Base-by-base conservation (phyloP, 2,797 vertebrate species). In the Darevskia mixta region DNA sequence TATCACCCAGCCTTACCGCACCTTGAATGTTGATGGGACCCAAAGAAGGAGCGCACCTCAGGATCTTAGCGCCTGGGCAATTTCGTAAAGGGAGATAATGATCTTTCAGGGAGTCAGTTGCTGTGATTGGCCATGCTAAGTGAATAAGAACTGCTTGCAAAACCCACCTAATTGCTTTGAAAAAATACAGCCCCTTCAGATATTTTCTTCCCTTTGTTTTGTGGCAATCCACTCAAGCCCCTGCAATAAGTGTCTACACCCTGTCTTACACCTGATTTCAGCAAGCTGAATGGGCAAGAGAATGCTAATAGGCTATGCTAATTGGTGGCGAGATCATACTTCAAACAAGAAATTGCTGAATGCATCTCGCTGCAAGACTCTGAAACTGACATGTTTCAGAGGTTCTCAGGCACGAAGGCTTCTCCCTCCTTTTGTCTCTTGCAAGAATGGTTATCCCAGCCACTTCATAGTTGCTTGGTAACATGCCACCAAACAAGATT, bases 381-480 rank as follows among this genome's bases (percentile, higher is more conserved):
- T 86, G 88, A 81, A 85, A 84, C 86, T 87, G 90, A 94, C 90
- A 88, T 17, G 0, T 81, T 88, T 89, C 90, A 94, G 94, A 86
- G 79, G 87, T 88, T 86, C 45, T 89, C 92, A 88, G 82, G 87
- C 2, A 1, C 85, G 81, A 77, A 43, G 69, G 82, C 78, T 88
- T 20, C 66, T 85, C 10, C 32, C 27, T 90, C 93, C 90, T 92
- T 95, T 95, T 94, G 94, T 93, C 89, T 88, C 90, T 91, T 84
- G 89, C 90, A 93, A 93, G 83, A 94, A 82, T 93, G 91, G 89
- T 76, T 15, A 79, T 81, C 91, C 1, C 8, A 89, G 20, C 87
- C 87, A 72, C 90, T 87, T 85, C 58, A 77, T 82, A 90, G 93
- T 94, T 94, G 92, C 94, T 93, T 92, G 91, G 94, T 92, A 95